Evolutionary conservation across 2,113 vertebrate genomes (phyloP), one percentile per base, ranked within the genome.

Genomic region (Nestor notabilis): DNA sequence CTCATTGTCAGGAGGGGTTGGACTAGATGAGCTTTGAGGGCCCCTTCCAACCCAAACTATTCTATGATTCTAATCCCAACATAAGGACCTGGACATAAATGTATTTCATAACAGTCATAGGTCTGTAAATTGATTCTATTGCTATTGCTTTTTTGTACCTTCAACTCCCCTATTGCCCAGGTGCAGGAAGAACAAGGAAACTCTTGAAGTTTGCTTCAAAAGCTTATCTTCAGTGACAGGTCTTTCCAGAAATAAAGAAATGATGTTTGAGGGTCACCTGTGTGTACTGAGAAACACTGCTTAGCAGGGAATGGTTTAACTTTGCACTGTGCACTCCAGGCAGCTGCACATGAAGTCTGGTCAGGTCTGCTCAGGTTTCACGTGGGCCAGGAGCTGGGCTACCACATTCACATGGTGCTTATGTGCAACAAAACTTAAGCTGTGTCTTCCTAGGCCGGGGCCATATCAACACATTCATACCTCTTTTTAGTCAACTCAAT

Each of bases 281-380:
- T 76, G 53, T 3, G 0, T 5, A 13, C 7, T n/a, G 55, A 68
- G 37, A 64, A 72, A 27, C 6, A 11, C 7, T 33, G 5, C 11
- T 1, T 1, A 37, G 11, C 15, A 50, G 50, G 27, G 20, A 43
- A 4, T 1, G 3, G 15, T 64, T 92, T 78, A 44, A 58, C 14
- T 47, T 58, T 53, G n/a, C 1, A 1, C 7, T 43, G 9, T n/a
- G 15, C 14, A 7, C 11, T 47, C 47, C 7, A 13, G 21, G 5
- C 5, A 61, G 41, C 49, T 25, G 15, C 21, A 18, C 7, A 1
- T 21, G 24, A 72, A 28, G 24, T 49, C 35, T 71, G 20, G 2
- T 55, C 23, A 77, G 8, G 33, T 66, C 19, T 66, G 12, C 50
- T 81, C 25, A 13, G 39, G 69, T n/a, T 72, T 61, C 31, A 41